Base-by-base conservation (phyloP, 2,888 invertebrate species). In the Polymixis lichenea region DNA sequence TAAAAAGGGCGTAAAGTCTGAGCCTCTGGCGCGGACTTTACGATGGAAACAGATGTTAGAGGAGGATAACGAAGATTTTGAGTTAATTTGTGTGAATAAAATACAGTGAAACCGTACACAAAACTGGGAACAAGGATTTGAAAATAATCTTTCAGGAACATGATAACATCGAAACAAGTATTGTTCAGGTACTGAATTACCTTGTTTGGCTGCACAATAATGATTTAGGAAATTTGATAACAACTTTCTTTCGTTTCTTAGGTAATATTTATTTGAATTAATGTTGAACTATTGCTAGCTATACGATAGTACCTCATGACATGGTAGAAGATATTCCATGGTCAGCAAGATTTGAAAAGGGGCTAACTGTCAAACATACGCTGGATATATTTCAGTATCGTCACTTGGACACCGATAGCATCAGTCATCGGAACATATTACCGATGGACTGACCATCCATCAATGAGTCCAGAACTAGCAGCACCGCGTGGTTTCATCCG, bases 1-100 rank as follows among this genome's bases (percentile, higher is more conserved):
- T 72, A 66, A 15, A 11, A 53, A 74, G n/a, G 51, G 32, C 17
- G 22, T 62, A 32, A 32, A 32, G 46, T 22, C 25, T 8, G 17
- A 49, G 32, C 22, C 53, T 25, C 62, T 62, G 76, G 62, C 25
- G 55, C 17, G 25, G 4, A 56, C 55, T 49, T 32, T 62, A 75
- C 25, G 46, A 55, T 9, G 25, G 17, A 13, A 62, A 25, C 62
- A 55, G 55, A 76, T 56, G 46, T 13, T 17, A 32, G 49, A 22
- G 22, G 46, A 75, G 67, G 25, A 65, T 32, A 2, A 32, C 32
- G 32, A 2, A 32, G 32, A 32, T 71, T 58, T 51, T 22, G n/a
- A 38, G 38, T 38, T 38, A 60, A 38, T 25, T 25, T 43, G 22
- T 70, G 38, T 25, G 17, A 17, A 67, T 6, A 22, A n/a, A 9